Conservation (phyloP, 1,140 invertebrate species). For the Zaprionus vittiger region DNA sequence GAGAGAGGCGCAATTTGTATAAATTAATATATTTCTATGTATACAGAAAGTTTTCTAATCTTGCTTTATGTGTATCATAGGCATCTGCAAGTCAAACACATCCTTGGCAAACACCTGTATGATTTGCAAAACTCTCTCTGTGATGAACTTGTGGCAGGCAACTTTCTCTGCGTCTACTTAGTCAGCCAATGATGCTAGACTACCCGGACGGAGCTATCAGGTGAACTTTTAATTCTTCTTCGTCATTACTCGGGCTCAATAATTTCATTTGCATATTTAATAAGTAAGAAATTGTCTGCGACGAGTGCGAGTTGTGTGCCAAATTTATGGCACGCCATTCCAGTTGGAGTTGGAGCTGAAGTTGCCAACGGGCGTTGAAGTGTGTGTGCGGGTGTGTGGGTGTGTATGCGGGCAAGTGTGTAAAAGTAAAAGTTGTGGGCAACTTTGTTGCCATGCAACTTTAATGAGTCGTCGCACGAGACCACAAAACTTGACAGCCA, state of each 20-base stretch:
- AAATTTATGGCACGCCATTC: slow-evolving; percentile 69
- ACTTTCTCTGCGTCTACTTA: slow-evolving; percentile 2
- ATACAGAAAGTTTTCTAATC: not conserved
- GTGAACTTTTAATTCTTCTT: slow-evolving; percentile 54
- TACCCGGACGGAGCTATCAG: not conserved
- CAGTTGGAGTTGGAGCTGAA: slow-evolving; percentile 3
- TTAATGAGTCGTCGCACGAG: slow-evolving; percentile 74
- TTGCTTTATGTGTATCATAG: not conserved
- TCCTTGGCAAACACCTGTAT: not conserved
- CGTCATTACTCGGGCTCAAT: slow-evolving; percentile 42
- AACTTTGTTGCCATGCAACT: slow-evolving; percentile 79
- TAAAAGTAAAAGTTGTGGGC: slow-evolving; percentile 47
- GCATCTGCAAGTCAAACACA: slow-evolving; percentile 1
- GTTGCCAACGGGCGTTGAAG: slow-evolving; percentile 5
- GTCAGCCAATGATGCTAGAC: not conserved
- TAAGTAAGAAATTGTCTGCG: slow-evolving; percentile 35
- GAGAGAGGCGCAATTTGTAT: too few relatives aligned
- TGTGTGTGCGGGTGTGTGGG: not conserved
- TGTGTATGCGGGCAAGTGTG: slow-evolving; percentile 11
- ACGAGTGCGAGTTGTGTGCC: slow-evolving; percentile 8
- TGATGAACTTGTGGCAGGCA: not conserved
- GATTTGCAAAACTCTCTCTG: not conserved
- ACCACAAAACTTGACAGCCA: slow-evolving; percentile 71
- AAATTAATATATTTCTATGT: not conserved
- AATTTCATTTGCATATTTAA: slow-evolving; percentile 75